A percentile compares a stretch with the other conserved stretches of the same genome.
Evolutionary conservation across 2,888 invertebrate genomes (phyloP).

Genomic region (Monoplex corrugatus): DNA sequence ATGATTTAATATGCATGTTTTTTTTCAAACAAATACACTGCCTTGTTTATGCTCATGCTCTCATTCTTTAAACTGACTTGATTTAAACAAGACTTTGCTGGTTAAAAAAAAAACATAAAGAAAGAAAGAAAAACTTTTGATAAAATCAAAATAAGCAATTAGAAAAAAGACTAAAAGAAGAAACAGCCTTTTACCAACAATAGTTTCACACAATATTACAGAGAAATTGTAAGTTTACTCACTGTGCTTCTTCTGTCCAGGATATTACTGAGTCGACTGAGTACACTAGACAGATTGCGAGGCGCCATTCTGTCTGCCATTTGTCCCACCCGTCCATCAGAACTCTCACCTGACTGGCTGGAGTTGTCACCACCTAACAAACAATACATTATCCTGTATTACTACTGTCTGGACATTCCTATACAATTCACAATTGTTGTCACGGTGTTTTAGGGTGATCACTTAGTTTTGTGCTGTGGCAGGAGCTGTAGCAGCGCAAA

Average conservation of each 20-base stretch:
- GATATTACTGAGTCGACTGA: constrained; percentile 92
- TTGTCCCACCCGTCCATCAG: constrained; percentile 46
- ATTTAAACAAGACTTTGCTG: too few species aligned
- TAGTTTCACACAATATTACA: neutral
- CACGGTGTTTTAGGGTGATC: too few species aligned
- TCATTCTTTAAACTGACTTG: too few species aligned
- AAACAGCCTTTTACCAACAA: too few species aligned
- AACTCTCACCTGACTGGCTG: constrained; percentile 52
- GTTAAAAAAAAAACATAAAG: too few species aligned
- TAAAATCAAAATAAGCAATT: neutral
- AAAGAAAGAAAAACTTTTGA: neutral
- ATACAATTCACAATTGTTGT: too few species aligned
- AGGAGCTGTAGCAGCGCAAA: too few species aligned
- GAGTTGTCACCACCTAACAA: constrained; percentile 49
- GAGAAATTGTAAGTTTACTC: constrained; percentile 51
- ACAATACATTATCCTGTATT: neutral
- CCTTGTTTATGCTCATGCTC: too few species aligned
- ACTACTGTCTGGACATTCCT: neutral
- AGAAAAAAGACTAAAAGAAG: neutral
- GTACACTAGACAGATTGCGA: constrained; percentile 87
- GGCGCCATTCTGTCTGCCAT: constrained; percentile 47
- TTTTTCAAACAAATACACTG: too few species aligned
- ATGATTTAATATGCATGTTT: too few species aligned
- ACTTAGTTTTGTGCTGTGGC: too few species aligned
- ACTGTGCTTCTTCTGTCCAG: constrained; percentile 84